Base-by-base conservation (phyloP, 2,888 invertebrate genomes). In the Drosophila aldrichi region DNA sequence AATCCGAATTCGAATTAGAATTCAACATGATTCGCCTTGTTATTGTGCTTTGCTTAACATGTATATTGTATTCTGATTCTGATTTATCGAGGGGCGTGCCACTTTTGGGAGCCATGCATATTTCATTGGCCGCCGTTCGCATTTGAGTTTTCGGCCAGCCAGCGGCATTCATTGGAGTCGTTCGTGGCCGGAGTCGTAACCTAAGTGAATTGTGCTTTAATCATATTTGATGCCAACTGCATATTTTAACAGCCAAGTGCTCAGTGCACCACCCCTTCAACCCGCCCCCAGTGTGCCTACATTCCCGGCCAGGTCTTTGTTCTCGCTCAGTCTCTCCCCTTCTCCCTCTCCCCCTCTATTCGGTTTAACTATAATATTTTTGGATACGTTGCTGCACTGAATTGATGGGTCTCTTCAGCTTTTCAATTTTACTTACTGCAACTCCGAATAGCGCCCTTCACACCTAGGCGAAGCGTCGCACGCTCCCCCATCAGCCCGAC, bases 41-140 rank as follows among this genome's bases (percentile, higher is more conserved):
- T 66, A 22, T 25, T 40, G 36, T 44, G 43, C 43, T 63, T 22
- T 61, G 55, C 32, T 41, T 55, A 40, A 76, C 18, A 79, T 83
- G 79, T 76, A 74, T 72, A 86, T 83, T 82, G 80, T 82, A 77
- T 77, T 84, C 77, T 87, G 84, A 84, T 87, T 84, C 77, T 84
- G 84, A 84, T 87, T 84, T 87, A 87, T 87, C 52, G 74, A 67
- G 78, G 78, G 82, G 84, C 80, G 82, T 62, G 73, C 32, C 73
- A 36, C 56, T 38, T 61, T 71, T 55, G 54, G 58, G 51, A 46
- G 52, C 65, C 69, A 80, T 87, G 80, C 80, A 84, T 84, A 84
- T 84, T 84, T 84, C 78, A 84, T 84, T 74, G 76, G 82, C 12
- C 18, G 48, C 43, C 57, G 43, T 44, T 29, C 18, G n/a, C 14